Conservation (phyloP, 2,797 vertebrate species). For the Chelon auratus region DNA sequence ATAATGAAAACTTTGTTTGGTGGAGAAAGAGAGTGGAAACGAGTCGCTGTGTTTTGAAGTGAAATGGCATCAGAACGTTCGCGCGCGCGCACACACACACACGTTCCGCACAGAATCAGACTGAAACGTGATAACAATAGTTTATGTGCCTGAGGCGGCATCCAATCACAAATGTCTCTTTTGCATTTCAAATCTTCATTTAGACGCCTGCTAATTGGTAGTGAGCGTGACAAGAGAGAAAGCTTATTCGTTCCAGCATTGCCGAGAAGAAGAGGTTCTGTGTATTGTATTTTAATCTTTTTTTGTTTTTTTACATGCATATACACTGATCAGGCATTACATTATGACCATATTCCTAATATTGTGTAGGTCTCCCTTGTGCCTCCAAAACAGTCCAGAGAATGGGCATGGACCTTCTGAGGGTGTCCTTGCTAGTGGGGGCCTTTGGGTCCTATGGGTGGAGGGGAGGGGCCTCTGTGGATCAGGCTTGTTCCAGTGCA, state of each 20-base stretch:
- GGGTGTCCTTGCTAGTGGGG: too few relatives aligned
- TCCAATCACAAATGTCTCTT: constrained; percentile 76
- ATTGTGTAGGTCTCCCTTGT: too few relatives aligned
- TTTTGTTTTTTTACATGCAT: constrained; percentile 1
- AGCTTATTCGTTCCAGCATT: constrained; percentile 70
- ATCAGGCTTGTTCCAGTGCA: too few relatives aligned
- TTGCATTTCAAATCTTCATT: constrained; percentile 81
- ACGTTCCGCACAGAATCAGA: constrained; percentile 49
- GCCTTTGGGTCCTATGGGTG: too few relatives aligned
- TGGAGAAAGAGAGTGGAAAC: constrained; percentile 36
- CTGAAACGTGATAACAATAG: constrained; percentile 74
- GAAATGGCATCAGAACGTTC: constrained; percentile 44
- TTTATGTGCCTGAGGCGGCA: constrained; percentile 67
- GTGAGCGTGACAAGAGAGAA: constrained; percentile 70
- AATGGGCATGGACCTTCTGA: too few relatives aligned
- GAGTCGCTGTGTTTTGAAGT: constrained; percentile 62
- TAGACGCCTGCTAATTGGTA: constrained; percentile 75
- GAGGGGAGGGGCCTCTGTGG: too few relatives aligned
- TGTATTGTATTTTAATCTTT: not conserved
- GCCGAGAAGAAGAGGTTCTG: constrained; percentile 37
- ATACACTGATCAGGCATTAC: too few relatives aligned
- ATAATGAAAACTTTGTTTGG: constrained; percentile 71
- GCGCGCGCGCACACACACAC: not conserved
- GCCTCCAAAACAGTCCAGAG: too few relatives aligned
- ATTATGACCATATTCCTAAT: too few relatives aligned